Percentiles rank a stretch among this genome's conserved stretches.
These are phyloP conservation scores for Holcopasites calliopsidis DNA, from an alignment of 1,140 invertebrate genomes.

Conservation along the genomic window DNA sequence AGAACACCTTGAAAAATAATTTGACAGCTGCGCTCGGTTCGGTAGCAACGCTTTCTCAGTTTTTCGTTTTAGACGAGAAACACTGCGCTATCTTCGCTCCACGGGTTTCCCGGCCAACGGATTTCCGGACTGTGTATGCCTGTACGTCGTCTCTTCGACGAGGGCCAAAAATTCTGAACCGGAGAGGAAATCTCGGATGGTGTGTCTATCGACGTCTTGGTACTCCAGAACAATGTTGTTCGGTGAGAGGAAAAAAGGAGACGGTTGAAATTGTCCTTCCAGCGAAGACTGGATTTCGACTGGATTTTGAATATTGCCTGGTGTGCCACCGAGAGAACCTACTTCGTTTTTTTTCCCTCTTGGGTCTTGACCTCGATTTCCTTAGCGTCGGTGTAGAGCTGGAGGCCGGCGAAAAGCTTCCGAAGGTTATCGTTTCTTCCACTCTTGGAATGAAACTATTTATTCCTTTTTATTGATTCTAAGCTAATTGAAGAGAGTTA, in stretches of 20 bases:
- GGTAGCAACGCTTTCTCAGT: slow-evolving; percentile 15
- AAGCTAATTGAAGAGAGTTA: neutral
- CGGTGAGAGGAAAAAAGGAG: neutral
- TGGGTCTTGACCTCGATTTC: neutral
- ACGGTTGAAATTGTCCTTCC: neutral
- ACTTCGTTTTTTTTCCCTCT: neutral
- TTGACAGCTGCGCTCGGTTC: slow-evolving; percentile 50
- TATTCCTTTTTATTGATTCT: too few relatives aligned
- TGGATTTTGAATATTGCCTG: neutral
- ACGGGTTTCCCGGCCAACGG: slow-evolving; percentile 10
- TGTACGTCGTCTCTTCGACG: neutral
- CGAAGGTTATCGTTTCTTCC: neutral
- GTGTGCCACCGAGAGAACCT: neutral
- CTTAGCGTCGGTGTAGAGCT: neutral
- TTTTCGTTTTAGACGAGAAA: slow-evolving; percentile 46
- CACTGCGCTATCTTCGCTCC: slow-evolving; percentile 25
- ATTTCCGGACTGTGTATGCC: slow-evolving; percentile 18
- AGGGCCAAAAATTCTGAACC: slow-evolving; percentile 2
- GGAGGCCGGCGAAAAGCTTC: neutral
- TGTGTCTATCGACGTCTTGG: neutral
- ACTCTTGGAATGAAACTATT: too few relatives aligned
- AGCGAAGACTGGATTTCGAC: neutral
- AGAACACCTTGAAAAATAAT: slow-evolving; percentile 56
- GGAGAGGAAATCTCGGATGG: neutral
- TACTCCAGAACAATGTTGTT: neutral